Percentiles rank a stretch among this genome's conserved stretches.
Evolutionary conservation across 2,113 vertebrate species (phyloP).

Genomic region (Danio rerio): DNA sequence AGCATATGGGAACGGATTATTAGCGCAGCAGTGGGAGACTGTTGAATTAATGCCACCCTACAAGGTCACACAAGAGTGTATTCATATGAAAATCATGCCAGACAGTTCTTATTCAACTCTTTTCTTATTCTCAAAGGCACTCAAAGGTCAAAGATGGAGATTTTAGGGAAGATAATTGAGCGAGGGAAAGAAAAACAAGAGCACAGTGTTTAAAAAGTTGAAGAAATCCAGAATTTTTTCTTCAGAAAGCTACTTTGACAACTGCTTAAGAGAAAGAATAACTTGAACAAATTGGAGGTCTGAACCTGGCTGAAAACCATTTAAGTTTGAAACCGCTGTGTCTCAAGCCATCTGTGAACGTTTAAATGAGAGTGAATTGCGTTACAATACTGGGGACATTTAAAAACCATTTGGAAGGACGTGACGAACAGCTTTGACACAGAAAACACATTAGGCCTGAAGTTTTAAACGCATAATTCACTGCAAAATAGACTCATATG

Average conservation of each 20-base stretch:
- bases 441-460: neutral
- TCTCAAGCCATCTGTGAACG: constrained; percentile 11
- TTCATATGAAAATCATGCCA: constrained; percentile 50
- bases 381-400: neutral
- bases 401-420: constrained; percentile 8
- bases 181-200: constrained; percentile 1
- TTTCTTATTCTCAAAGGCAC: constrained; percentile 39
- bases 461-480: constrained; percentile 8
- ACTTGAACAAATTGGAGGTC: constrained; percentile 27
- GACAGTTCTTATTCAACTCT: constrained; percentile 35
- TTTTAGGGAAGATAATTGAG: constrained; percentile 44
- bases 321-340: neutral
- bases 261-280: neutral
- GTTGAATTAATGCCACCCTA: constrained; percentile 54
- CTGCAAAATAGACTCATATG: neutral
- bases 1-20: constrained; percentile 57
- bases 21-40: constrained; percentile 44
- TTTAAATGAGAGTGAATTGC: constrained; percentile 8
- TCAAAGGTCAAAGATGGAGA: constrained; percentile 52
- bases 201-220: neutral
- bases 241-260: neutral
- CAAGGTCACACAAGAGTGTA: constrained; percentile 57
- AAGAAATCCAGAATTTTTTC: neutral
- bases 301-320: constrained; percentile 29
- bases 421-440: neutral